Evolutionary conservation across 2,113 vertebrate genomes (phyloP).

Genomic region (Sinocyclocheilus rhinocerous): DNA sequence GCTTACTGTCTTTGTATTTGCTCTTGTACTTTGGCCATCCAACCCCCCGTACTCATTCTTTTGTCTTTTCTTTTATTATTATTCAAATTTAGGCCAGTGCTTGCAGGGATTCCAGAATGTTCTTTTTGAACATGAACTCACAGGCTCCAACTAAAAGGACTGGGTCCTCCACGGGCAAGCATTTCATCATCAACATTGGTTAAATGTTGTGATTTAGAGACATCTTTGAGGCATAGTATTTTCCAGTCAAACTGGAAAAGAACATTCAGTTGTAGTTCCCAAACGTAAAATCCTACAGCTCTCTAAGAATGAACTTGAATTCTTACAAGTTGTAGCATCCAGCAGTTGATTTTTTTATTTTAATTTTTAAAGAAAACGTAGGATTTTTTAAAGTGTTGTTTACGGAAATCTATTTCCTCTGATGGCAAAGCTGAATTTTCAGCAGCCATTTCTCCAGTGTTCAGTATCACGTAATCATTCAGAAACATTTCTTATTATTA

Average conservation of each 20-base stretch:
- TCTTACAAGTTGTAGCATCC: neutral
- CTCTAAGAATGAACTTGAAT: neutral
- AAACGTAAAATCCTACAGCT: neutral
- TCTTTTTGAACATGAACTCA: slow-evolving; percentile 13
- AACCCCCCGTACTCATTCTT: neutral
- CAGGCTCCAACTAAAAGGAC: neutral
- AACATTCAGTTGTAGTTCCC: neutral
- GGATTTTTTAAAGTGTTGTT: too few species aligned
- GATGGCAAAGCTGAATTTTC: neutral
- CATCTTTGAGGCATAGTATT: neutral
- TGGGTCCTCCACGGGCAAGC: neutral
- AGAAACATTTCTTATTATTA: neutral
- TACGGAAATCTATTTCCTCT: neutral
- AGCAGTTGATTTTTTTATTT: neutral
- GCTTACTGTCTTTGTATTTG: neutral
- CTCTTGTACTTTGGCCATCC: neutral
- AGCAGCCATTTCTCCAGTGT: neutral
- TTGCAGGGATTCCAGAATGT: slow-evolving; percentile 41
- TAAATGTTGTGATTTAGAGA: neutral
- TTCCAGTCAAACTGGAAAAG: neutral
- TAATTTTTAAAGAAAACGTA: too few species aligned
- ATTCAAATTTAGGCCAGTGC: slow-evolving; percentile 50
- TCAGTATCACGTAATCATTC: neutral
- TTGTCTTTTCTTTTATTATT: slow-evolving; percentile 39
- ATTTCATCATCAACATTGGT: neutral